phyloP scores from a whole-genome alignment of 37 sponge, comb jelly and placozoan genomes.

The Geodia barretti region DNA sequence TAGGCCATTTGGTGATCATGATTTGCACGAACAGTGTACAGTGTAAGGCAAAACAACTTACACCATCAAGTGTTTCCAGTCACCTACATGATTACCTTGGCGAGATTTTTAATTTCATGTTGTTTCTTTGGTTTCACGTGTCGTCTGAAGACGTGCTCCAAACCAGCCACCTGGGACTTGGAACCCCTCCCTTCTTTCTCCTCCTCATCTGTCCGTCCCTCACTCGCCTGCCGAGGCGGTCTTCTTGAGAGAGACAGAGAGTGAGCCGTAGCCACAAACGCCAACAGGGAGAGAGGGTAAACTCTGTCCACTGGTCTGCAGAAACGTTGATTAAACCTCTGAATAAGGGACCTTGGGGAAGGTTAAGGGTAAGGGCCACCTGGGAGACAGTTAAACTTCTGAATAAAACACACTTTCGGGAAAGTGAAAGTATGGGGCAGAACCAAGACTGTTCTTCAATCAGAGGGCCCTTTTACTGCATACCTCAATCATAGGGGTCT shows the following conservation, averaged over 20 bases:
- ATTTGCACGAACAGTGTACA: background rate
- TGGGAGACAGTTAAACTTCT: no score
- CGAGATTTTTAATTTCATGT: constrained; percentile 69
- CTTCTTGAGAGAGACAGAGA: constrained; percentile 16
- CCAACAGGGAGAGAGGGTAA: constrained; percentile 75
- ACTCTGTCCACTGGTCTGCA: constrained; percentile 5
- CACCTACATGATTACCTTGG: constrained; percentile 23
- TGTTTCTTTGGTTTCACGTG: constrained; percentile 83
- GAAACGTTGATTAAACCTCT: background rate
- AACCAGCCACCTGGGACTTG: constrained; percentile 8
- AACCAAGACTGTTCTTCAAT: no score
- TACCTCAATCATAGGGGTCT: background rate
- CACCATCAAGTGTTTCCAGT: background rate
- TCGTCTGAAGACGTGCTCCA: constrained; percentile 50
- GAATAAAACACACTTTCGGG: no score
- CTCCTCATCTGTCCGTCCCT: background rate
- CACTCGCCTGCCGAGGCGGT: background rate
- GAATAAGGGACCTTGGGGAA: no score
- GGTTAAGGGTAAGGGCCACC: no score
- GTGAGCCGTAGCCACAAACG: constrained; percentile 50
- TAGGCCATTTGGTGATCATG: background rate
- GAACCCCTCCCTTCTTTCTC: background rate
- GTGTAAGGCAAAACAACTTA: background rate
- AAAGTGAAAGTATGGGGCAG: no score
- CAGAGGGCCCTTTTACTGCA: no score